phyloP scores from a whole-genome alignment of 2,113 vertebrate species.

The Catagonus wagneri region DNA sequence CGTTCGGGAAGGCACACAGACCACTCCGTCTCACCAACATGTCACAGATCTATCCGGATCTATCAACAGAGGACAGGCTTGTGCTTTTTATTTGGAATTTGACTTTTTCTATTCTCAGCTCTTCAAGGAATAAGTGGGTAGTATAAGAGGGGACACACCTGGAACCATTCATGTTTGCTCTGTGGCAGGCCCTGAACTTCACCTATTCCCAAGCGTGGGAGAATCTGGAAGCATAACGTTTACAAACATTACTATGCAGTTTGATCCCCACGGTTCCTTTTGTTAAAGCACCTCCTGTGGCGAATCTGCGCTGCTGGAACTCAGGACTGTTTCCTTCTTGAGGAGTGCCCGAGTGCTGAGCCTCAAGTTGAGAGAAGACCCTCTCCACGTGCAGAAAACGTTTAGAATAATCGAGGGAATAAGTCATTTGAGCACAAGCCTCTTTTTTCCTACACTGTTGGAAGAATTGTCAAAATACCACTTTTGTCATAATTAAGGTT shows the following conservation, averaged over 20 bases:
- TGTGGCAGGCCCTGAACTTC: neutral
- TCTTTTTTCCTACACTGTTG: neutral
- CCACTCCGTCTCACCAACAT: neutral
- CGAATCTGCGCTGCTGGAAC: neutral
- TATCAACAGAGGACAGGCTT: neutral
- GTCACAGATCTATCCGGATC: neutral
- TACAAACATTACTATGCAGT: too few relatives aligned
- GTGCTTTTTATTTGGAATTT: neutral
- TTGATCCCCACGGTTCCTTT: neutral
- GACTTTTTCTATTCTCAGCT: neutral
- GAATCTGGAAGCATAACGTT: neutral
- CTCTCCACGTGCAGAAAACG: neutral
- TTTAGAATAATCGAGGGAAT: neutral
- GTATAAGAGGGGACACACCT: neutral
- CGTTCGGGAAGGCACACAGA: neutral
- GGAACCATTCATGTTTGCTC: neutral
- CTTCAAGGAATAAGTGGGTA: neutral
- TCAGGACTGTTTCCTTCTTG: neutral
- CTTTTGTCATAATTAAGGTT: conserved; percentile 34
- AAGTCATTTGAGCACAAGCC: neutral
- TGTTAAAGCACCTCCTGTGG: neutral
- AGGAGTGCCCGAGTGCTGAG: too few relatives aligned
- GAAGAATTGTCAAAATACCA: conserved; percentile 21
- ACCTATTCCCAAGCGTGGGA: neutral
- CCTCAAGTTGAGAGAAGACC: neutral